Conservation (phyloP, 2,888 invertebrate species). For the Glyphotaelius pellucidus region DNA sequence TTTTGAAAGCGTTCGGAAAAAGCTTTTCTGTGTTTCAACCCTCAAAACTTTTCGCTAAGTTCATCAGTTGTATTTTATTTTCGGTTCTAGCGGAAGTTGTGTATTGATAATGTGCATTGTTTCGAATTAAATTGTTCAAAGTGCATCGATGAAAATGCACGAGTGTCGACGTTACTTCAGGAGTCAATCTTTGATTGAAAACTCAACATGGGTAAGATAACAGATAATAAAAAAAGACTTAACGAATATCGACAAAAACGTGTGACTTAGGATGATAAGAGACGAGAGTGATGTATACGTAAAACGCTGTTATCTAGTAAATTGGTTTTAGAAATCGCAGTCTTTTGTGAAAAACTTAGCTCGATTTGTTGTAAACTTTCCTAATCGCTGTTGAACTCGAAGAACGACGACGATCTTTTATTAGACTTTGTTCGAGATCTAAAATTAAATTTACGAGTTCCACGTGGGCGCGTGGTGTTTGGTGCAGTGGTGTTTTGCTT, state of each 20-base stretch:
- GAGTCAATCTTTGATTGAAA: slow-evolving; percentile 51
- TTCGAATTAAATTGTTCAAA: neutral
- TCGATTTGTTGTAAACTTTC: neutral
- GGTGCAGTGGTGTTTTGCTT: neutral
- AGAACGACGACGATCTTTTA: slow-evolving; percentile 17
- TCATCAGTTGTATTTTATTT: neutral
- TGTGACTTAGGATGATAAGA: neutral
- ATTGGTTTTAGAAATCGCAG: neutral
- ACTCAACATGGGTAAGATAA: slow-evolving; percentile 50
- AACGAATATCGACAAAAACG: neutral
- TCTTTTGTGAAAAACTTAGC: neutral
- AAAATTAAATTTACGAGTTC: slow-evolving; percentile 29
- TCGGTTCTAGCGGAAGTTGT: neutral
- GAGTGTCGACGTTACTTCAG: slow-evolving; percentile 48
- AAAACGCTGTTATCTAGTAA: neutral
- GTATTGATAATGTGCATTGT: neutral
- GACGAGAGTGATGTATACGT: no score
- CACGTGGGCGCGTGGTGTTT: slow-evolving; percentile 12
- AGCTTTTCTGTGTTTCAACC: neutral
- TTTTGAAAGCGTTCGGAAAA: slow-evolving; percentile 6
- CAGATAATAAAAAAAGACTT: no score
- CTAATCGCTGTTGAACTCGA: neutral
- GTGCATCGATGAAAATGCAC: slow-evolving; percentile 31
- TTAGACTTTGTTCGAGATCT: slow-evolving; percentile 4
- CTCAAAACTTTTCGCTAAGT: neutral